Evolutionary conservation across 2,888 invertebrate genomes (phyloP), one percentile per base, ranked within the genome.

Genomic region (Synergus itoensis): DNA sequence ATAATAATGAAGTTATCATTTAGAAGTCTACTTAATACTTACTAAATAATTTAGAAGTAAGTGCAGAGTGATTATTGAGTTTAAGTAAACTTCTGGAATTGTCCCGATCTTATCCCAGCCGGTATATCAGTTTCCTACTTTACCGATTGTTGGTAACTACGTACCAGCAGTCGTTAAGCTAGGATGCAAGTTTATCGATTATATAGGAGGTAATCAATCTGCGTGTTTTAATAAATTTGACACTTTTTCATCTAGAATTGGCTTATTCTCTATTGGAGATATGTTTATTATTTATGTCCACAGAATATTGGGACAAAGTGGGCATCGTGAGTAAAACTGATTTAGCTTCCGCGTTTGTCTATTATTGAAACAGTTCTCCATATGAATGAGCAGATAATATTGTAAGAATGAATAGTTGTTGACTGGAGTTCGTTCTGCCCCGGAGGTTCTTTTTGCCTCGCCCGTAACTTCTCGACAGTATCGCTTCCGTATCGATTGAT

Each of bases 401-500:
- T 9, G 57, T 57, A 57, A 57, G 57, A 57, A 57, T 57, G 57
- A 57, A 57, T 18, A 57, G 18, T 18, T 57, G 57, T 57, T 57
- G 57, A 57, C 57, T 18, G 18, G 16, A 9, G 53, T 12, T 60
- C 53, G 53, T 69, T 75, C 69, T 81, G 63, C 80, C 4, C 21
- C 21, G 67, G n/a, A 11, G 40, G 18, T 21, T 69, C 43, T 69
- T 43, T 69, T 69, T 69, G 18, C 21, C 16, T 12, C 65, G 5
- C 18, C 18, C 16, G 57, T 48, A 65, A 65, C 9, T 18, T 40
- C 18, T 18, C 12, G 43, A 67, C 16, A 67, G 21, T 41, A 67
- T 78, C 77, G 75, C 45, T 77, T 77, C 80, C 80, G 65, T 77
- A 62, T 62, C 28, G 28, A 62, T 62, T 62, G 62, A 62, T 62